Percentiles rank a stretch among this genome's conserved stretches.
Conservation (phyloP, 2,113 vertebrate genomes). For the Smithornis capensis region DNA sequence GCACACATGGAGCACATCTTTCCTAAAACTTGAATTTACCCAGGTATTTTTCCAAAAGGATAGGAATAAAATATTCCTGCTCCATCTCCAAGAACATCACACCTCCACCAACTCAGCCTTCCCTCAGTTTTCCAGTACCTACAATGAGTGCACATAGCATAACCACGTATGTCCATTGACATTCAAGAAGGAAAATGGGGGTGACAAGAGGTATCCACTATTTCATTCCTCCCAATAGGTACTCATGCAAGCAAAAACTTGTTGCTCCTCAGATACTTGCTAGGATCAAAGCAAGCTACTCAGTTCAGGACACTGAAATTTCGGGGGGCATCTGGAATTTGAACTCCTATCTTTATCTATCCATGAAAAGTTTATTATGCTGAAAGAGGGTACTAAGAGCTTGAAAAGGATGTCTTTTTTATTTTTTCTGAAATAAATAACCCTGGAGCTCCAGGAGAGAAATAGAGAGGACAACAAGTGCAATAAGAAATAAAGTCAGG, state of each 20-base stretch:
- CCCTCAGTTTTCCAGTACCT: not conserved
- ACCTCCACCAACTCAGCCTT: not conserved
- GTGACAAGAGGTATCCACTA: not conserved
- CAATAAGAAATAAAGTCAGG: not conserved
- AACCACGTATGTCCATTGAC: accelerated
- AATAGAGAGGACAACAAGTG: not conserved
- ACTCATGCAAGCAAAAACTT: not conserved
- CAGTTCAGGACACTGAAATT: not conserved
- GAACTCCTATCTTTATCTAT: not conserved
- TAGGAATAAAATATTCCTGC: not conserved
- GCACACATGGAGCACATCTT: not conserved
- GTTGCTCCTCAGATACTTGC: not conserved
- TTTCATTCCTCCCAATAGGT: not conserved
- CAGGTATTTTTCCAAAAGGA: not conserved
- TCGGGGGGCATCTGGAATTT: not conserved
- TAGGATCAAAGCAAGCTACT: not conserved
- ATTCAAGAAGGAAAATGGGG: not conserved
- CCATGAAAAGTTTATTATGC: not conserved
- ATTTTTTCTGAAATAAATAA: not conserved
- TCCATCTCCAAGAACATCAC: not conserved
- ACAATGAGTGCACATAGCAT: accelerated
- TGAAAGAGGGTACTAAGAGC: not conserved
- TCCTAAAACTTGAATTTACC: not conserved
- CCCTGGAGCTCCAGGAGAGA: not conserved
- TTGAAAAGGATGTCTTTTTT: not conserved